Percentiles rank a stretch among this genome's conserved stretches.
Conservation (phyloP, 2,797 vertebrate species). For the Ibycter americanus region DNA sequence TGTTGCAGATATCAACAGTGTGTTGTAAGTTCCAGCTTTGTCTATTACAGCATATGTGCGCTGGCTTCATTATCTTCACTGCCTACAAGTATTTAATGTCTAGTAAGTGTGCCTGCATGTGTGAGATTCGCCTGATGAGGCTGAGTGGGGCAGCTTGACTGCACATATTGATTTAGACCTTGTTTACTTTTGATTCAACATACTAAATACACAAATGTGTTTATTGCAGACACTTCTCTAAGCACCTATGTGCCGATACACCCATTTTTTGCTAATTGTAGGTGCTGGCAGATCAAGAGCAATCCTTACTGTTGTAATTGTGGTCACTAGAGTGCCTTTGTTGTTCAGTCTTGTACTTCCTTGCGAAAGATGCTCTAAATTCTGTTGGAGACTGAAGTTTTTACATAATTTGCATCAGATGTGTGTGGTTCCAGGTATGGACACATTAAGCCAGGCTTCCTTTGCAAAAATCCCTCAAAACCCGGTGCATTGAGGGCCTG, state of each 20-base stretch:
- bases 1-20: constrained; percentile 5
- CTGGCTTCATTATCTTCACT: background rate
- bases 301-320: background rate
- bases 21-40: constrained; percentile 19
- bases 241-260: background rate
- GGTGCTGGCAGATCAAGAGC: background rate
- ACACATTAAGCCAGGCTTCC: background rate
- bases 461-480: background rate
- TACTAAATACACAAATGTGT: background rate
- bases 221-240: background rate
- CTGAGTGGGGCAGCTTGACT: background rate
- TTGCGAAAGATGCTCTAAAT: background rate
- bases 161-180: background rate
- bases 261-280: background rate
- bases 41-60: constrained; percentile 17
- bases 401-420: background rate
- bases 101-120: background rate
- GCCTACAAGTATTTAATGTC: background rate
- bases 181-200: background rate
- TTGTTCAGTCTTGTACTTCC: background rate
- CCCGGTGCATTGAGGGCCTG: background rate
- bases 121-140: background rate
- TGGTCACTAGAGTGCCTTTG: background rate
- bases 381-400: background rate
- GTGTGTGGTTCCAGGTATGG: background rate